A percentile compares a stretch with the other conserved stretches of the same genome.
Conservation (phyloP, 2,797 vertebrate species). For the Melanotaenia maccullochi region DNA sequence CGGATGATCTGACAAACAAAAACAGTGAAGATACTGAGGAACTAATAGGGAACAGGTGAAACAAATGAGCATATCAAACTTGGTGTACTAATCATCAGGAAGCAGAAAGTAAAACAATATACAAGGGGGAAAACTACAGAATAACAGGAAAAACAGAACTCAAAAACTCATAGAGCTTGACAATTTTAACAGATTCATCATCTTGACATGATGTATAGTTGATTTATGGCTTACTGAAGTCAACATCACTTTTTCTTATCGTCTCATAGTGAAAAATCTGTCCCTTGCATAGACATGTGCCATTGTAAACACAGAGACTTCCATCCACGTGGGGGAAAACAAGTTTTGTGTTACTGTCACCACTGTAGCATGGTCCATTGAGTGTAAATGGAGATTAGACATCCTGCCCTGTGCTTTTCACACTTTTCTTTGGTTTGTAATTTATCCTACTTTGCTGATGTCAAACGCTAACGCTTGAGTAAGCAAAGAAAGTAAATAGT, state of each 20-base stretch:
- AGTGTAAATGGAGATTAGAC: conserved; percentile 70
- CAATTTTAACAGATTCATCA: conserved; percentile 5
- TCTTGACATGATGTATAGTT: neutral
- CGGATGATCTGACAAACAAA: no score
- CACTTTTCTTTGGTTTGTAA: conserved; percentile 74
- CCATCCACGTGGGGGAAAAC: conserved; percentile 47
- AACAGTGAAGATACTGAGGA: no score
- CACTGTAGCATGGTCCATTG: conserved; percentile 42
- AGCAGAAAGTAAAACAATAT: no score
- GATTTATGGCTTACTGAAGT: conserved; percentile 25
- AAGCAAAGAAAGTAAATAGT: conserved; percentile 71
- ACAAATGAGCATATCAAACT: no score
- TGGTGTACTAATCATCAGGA: no score
- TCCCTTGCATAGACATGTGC: conserved; percentile 49
- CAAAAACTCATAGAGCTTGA: no score
- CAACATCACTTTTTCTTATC: conserved; percentile 23
- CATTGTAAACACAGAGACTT: conserved; percentile 60
- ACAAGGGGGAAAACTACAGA: no score
- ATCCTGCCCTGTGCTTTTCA: conserved; percentile 69
- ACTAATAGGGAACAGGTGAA: no score
- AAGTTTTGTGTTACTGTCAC: conserved; percentile 67
- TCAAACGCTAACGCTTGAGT: conserved; percentile 63
- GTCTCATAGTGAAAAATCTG: conserved; percentile 44
- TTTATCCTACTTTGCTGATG: conserved; percentile 69
- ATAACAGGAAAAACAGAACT: no score